phyloP scores from a whole-genome alignment of 2,113 vertebrate species.

The Glaucomys volans region DNA sequence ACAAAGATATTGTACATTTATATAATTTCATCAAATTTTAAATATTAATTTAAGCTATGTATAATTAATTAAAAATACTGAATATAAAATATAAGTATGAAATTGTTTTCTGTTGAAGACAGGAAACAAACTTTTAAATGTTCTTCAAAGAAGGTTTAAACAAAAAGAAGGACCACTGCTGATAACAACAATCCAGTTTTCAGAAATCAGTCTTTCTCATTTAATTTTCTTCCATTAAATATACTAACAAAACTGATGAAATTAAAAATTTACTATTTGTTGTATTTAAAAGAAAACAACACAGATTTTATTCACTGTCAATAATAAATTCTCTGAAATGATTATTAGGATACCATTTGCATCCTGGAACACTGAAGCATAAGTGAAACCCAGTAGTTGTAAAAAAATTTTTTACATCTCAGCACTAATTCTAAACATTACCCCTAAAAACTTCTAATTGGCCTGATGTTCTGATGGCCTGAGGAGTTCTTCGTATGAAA shows the following conservation, averaged over 20 bases:
- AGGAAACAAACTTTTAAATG: constrained; percentile 59
- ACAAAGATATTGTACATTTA: constrained; percentile 49
- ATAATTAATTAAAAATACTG: constrained; percentile 44
- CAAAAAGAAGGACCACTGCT: constrained; percentile 49
- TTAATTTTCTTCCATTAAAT: constrained; percentile 47
- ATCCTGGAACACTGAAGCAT: not conserved
- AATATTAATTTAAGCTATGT: constrained; percentile 36
- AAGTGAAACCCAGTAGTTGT: constrained; percentile 42
- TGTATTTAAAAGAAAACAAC: constrained; percentile 47
- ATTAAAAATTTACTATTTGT: constrained; percentile 45
- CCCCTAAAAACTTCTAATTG: constrained; percentile 17
- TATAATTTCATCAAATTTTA: constrained; percentile 66
- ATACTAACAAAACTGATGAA: constrained; percentile 34
- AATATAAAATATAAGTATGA: constrained; percentile 51
- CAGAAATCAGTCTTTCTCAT: constrained; percentile 35
- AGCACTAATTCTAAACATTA: constrained; percentile 40
- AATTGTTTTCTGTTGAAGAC: constrained; percentile 42
- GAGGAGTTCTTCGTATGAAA: constrained; percentile 39
- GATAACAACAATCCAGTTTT: constrained; percentile 12
- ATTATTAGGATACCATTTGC: constrained; percentile 27
- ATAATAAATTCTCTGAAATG: constrained; percentile 54
- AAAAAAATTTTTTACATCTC: constrained; percentile 4
- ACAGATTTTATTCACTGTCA: constrained; percentile 16
- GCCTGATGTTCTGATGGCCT: not conserved
- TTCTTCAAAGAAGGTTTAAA: constrained; percentile 53